A percentile compares a stretch with the other conserved stretches of the same genome.
phyloP scores from a whole-genome alignment of 1,140 invertebrate species.

The Polypedilum pembai region DNA sequence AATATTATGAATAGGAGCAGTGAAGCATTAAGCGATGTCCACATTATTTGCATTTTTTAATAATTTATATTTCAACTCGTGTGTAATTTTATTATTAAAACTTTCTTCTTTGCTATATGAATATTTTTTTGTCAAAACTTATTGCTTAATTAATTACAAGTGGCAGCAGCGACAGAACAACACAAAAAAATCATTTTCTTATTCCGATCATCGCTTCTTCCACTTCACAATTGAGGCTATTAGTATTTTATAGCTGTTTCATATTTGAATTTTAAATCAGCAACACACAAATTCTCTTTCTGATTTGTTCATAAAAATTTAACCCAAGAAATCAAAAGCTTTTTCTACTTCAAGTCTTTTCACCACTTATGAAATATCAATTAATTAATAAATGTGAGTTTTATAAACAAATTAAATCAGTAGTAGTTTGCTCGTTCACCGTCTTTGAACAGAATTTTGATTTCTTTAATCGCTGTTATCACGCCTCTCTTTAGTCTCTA shows the following conservation, averaged over 20 bases:
- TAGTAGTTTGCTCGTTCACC: neutral
- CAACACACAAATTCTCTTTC: neutral
- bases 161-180: neutral
- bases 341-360: neutral
- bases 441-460: neutral
- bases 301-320: too few species aligned
- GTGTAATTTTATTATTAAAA: neutral
- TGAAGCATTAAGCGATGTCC: neutral
- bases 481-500: neutral
- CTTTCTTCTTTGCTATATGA: neutral
- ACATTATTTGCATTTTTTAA: neutral
- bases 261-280: neutral
- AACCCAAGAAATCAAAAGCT: too few species aligned
- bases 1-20: constrained; percentile 3
- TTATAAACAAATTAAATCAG: neutral
- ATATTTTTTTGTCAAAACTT: neutral
- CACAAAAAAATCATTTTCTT: too few species aligned
- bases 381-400: neutral
- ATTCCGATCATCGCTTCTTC: too few species aligned
- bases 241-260: neutral
- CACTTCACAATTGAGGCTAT: neutral
- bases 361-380: constrained; percentile 7
- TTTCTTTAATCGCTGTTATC: neutral
- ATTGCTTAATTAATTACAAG: constrained; percentile 7
- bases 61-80: neutral